phyloP scores from a whole-genome alignment of 2,888 invertebrate genomes.

The Rugalucina vietnamica region DNA sequence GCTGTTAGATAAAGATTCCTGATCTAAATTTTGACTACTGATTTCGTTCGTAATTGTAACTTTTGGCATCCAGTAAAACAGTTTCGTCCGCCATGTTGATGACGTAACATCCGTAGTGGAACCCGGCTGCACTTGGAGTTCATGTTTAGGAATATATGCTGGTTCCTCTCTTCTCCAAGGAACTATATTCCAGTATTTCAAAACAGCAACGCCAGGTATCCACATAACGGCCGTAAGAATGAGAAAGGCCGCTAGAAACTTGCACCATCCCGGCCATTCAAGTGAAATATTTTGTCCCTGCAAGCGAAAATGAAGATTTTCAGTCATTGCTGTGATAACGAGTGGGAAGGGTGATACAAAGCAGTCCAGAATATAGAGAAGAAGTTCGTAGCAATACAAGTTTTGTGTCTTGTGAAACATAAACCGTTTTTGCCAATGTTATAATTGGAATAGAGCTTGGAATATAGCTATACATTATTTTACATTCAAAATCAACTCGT shows the following conservation, averaged over 20 bases:
- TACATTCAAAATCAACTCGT: no score
- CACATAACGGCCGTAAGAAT: constrained; percentile 62
- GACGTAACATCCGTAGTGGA: background rate
- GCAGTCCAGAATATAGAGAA: background rate
- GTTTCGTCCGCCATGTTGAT: constrained; percentile 33
- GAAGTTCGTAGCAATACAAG: background rate
- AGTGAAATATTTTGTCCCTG: constrained; percentile 53
- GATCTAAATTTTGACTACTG: no score
- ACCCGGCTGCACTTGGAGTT: constrained; percentile 47
- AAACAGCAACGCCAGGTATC: constrained; percentile 66
- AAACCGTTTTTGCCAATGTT: no score
- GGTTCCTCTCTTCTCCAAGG: constrained; percentile 46
- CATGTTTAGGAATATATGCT: constrained; percentile 61
- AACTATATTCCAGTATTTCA: constrained; percentile 54
- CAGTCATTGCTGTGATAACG: no score
- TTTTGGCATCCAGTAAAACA: constrained; percentile 58
- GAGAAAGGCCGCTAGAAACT: constrained; percentile 63
- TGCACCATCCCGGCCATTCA: constrained; percentile 69
- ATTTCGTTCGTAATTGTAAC: constrained; percentile 42
- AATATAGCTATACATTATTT: no score
- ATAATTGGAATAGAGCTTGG: no score
- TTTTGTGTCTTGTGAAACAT: background rate
- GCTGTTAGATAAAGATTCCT: no score
- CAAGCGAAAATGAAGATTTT: no score
- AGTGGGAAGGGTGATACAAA: no score